Base-by-base conservation (phyloP, 2,113 vertebrate species). In the Marcusenius ussheri region DNA sequence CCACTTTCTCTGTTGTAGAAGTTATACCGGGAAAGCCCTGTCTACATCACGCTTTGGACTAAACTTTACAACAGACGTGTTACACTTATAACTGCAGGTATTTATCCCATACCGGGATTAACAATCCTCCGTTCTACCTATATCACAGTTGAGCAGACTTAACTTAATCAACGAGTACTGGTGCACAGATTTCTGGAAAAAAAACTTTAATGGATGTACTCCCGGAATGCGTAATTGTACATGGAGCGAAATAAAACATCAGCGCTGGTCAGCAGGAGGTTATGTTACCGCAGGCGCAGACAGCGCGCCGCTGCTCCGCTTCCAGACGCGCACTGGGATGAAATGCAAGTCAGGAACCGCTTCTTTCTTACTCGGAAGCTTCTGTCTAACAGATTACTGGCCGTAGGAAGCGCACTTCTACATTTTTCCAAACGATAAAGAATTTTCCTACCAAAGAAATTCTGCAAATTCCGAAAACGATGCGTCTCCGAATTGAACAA, bases 201-300 rank as follows among this genome's bases (percentile, higher is more conserved):
- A 27, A 42, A 17, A 53, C 49, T 39, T 51, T 31, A 80, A 27
- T 42, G 27, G 70, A 80, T 51, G 91, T 91, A 94, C 93, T 94
- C 94, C 93, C 92, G 93, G 93, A 93, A 92, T 92, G 93, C 93
- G 92, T 93, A 91, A 91, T 90, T 88, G 62, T 90, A 89, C 89
- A 89, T 31, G 70, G 62, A 90, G 91, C 53, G 89, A 94, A 93
- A 93, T 94, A 93, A 92, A 93, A 92, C 88, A 88, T 50, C 45
- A 51, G 24, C 24, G 31, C 13, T 77, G 21, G 47, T 89, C 49
- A 80, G 45, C 88, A 51, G 10, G 42, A 80, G 88, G 83, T 77
- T 80, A 46, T 46, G 83, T 46, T 84, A 83, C 91, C 91, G 51
- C 90, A 91, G 92, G 86, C 91, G 74, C 91, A 88, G 92, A 90